Conservation (phyloP, 2,113 vertebrate species). For the Aleadryas rufinucha region DNA sequence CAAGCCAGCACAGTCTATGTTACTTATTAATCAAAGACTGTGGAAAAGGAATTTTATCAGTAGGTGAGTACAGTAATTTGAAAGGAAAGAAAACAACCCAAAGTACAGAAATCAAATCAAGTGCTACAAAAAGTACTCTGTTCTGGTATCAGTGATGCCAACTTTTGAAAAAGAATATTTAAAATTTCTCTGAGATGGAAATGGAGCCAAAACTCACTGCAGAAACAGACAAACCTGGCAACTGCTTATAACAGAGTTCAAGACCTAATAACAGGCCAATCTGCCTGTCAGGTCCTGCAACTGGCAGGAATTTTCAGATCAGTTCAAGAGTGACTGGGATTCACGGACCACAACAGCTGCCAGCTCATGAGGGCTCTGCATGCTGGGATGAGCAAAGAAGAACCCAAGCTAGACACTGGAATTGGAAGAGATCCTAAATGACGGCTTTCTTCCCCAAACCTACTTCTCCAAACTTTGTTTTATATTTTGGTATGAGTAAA, state of each 20-base stretch:
- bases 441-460: not conserved
- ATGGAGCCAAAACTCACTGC: not conserved
- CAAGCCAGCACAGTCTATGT: not conserved
- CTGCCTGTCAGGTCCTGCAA: not conserved
- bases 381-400: not conserved
- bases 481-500: not conserved
- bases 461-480: not conserved
- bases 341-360: fast-evolving
- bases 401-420: not conserved
- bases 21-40: slow-evolving; percentile 54
- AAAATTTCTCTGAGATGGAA: not conserved
- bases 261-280: not conserved
- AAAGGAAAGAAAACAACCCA: slow-evolving; percentile 38
- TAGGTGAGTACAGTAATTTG: not conserved
- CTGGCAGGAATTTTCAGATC: not conserved
- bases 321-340: not conserved
- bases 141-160: not conserved
- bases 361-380: not conserved
- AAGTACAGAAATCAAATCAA: slow-evolving; percentile 32
- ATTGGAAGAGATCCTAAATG: not conserved
- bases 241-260: not conserved
- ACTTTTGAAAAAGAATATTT: slow-evolving; percentile 5
- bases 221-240: not conserved
- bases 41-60: slow-evolving; percentile 50
- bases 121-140: slow-evolving; percentile 2